Evolutionary conservation across 2,797 vertebrate genomes (phyloP).

Genomic region (Vultur gryphus): DNA sequence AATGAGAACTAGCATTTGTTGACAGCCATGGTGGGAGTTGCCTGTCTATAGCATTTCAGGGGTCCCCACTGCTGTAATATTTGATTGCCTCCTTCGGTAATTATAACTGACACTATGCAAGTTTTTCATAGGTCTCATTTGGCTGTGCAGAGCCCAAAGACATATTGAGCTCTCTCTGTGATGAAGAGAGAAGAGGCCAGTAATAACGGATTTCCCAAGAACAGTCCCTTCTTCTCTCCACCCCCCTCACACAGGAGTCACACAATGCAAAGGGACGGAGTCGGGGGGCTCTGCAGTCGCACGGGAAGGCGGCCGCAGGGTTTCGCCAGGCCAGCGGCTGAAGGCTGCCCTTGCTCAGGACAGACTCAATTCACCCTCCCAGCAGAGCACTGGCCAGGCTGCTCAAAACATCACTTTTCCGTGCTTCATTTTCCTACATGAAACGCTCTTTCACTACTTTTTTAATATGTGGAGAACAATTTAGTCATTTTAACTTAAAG

Average conservation of each 20-base stretch:
- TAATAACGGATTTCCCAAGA: not conserved
- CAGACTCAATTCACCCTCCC: not conserved
- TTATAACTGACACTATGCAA: slow-evolving; percentile 9
- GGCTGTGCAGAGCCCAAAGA: not conserved
- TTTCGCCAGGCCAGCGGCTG: rapidly evolving
- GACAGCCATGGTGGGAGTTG: slow-evolving; percentile 21
- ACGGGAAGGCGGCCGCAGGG: not conserved
- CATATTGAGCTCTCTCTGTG: not conserved
- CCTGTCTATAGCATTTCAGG: slow-evolving; percentile 25
- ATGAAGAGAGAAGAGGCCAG: not conserved
- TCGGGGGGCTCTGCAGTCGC: not conserved
- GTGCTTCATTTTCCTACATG: not conserved
- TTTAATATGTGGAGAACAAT: not conserved
- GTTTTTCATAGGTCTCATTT: slow-evolving; percentile 9
- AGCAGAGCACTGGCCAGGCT: not conserved
- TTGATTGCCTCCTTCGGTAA: slow-evolving; percentile 10
- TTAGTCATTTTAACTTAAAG: not conserved
- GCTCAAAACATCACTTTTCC: not conserved
- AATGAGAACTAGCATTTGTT: slow-evolving; percentile 12
- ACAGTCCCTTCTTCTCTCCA: not conserved
- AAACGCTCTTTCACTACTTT: not conserved
- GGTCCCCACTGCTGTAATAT: not conserved
- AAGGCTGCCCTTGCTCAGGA: not conserved
- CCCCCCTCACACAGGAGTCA: not conserved
- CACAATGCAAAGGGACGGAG: not conserved